These are phyloP conservation scores for Uropsilus gracilis DNA, from an alignment of 2,113 vertebrate species.

Conservation along the genomic window DNA sequence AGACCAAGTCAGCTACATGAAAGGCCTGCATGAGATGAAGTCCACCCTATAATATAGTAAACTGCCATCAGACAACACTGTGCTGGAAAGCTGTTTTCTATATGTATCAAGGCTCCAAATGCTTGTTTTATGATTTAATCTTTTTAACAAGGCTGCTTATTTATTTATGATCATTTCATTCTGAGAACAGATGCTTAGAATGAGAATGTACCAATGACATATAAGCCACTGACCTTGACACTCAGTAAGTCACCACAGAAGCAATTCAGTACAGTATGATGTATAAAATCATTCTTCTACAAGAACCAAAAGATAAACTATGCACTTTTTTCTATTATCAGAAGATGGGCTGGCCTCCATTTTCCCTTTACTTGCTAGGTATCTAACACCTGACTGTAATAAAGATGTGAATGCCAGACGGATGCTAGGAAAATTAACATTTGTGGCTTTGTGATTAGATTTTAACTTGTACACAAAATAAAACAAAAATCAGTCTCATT, in stretches of 20 bases:
- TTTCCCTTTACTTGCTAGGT: constrained; percentile 31
- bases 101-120: background rate
- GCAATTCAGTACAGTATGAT: background rate
- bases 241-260: constrained; percentile 2
- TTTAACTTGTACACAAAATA: background rate
- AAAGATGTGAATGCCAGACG: background rate
- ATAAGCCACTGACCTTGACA: constrained; percentile 23
- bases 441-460: background rate
- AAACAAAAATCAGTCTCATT: background rate
- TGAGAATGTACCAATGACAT: background rate
- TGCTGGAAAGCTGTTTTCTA: background rate
- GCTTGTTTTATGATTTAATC: constrained; percentile 39
- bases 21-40: background rate
- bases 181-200: constrained; percentile 50
- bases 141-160: constrained; percentile 6
- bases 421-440: constrained; percentile 28
- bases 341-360: background rate
- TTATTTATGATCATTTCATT: constrained; percentile 48
- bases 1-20: background rate
- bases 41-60: background rate
- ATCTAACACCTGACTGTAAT: constrained; percentile 9
- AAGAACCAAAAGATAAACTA: background rate
- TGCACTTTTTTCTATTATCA: background rate
- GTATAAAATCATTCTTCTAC: constrained; percentile 6
- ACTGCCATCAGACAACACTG: background rate